Evolutionary conservation across 2,113 vertebrate genomes (phyloP).

Genomic region (Podarcis raffonei): DNA sequence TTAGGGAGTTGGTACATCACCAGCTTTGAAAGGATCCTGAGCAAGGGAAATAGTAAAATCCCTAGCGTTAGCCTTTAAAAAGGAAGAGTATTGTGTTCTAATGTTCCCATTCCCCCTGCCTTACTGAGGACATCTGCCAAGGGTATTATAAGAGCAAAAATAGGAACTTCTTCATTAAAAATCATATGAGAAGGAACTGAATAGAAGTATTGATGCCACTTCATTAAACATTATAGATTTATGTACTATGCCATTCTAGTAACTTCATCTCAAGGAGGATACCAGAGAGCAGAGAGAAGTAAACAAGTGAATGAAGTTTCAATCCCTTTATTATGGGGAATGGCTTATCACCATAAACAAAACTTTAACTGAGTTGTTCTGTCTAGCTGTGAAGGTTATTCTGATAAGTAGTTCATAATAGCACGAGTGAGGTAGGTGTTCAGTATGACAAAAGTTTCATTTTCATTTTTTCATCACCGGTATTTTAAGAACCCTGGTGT

Average conservation of each 20-base stretch:
- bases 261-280: background rate
- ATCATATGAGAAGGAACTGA: background rate
- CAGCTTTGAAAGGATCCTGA: background rate
- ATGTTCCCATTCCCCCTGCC: background rate
- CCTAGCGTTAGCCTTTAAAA: background rate
- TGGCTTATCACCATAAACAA: background rate
- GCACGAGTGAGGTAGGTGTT: background rate
- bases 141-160: background rate
- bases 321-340: background rate
- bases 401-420: background rate
- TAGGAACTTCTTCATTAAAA: background rate
- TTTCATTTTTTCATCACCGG: background rate
- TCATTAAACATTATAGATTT: no score
- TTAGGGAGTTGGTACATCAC: background rate
- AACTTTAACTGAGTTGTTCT: background rate
- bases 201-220: background rate
- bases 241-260: background rate
- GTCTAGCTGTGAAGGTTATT: background rate
- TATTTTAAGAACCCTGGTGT: background rate
- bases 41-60: background rate
- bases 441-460: background rate
- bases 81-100: background rate
- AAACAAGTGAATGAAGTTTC: no score
- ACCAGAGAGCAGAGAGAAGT: background rate
- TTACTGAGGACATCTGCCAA: background rate